Evolutionary conservation across 2,888 invertebrate genomes (phyloP).

Genomic region (Gymnocheta viridis): DNA sequence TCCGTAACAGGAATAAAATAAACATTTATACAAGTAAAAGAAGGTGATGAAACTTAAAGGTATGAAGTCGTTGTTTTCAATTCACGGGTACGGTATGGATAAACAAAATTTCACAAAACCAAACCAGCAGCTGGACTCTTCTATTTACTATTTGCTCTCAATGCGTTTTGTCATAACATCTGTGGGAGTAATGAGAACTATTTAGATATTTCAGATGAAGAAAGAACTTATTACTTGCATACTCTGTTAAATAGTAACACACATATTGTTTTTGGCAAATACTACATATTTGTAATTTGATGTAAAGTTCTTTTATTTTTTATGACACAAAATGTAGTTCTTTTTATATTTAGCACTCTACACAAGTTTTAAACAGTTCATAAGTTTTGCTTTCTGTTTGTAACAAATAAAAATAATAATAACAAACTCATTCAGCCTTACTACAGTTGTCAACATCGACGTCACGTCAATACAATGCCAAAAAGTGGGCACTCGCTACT

Average conservation of each 20-base stretch:
- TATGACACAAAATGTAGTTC: not conserved
- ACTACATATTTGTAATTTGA: not conserved
- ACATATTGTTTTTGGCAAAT: conserved; percentile 42
- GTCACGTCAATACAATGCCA: no score
- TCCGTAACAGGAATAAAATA: conserved; percentile 7
- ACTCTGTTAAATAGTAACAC: not conserved
- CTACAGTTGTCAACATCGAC: no score
- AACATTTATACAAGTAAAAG: not conserved
- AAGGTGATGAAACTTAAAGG: not conserved
- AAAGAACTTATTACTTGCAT: not conserved
- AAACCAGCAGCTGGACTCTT: no score
- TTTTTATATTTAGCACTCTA: not conserved
- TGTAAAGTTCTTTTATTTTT: not conserved
- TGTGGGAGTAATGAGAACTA: no score
- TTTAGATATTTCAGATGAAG: not conserved
- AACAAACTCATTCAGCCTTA: no score
- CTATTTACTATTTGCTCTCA: no score
- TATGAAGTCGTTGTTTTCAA: not conserved
- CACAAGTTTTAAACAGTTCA: not conserved
- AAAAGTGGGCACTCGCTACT: no score
- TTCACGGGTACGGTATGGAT: not conserved
- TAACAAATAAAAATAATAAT: not conserved
- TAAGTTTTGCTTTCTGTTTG: not conserved
- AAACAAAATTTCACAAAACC: no score
- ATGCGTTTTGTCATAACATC: no score